Conservation (phyloP, 2,113 vertebrate species). For the Cricetomys ansorgei region DNA sequence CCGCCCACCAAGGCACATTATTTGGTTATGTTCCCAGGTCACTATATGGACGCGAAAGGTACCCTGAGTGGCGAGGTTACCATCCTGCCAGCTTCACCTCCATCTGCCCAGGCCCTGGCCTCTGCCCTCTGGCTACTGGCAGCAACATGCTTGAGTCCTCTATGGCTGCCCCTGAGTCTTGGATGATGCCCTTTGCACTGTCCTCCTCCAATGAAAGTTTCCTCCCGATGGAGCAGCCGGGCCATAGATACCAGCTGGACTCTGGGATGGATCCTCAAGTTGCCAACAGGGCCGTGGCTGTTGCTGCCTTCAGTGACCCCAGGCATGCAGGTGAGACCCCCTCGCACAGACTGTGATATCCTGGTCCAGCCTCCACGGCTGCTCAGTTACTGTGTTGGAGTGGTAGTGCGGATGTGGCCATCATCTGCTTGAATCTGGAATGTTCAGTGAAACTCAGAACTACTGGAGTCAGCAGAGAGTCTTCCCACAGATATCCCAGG, state of each 20-base stretch:
- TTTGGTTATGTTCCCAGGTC: constrained; percentile 18
- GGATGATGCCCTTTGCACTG: constrained; percentile 28
- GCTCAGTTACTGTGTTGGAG: neutral
- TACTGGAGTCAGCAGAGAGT: neutral
- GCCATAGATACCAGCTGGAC: neutral
- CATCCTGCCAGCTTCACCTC: neutral
- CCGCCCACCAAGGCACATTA: neutral
- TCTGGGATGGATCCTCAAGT: neutral
- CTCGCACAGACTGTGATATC: neutral
- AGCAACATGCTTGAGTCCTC: neutral
- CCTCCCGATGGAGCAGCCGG: neutral
- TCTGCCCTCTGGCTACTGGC: neutral
- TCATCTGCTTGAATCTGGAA: neutral
- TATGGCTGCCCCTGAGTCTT: neutral
- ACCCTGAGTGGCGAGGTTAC: neutral
- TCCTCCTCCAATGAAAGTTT: constrained; percentile 23
- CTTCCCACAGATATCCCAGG: neutral
- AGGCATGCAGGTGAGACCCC: constrained; percentile 20
- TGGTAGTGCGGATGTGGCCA: too few species aligned
- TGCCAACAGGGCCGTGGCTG: rapidly evolving
- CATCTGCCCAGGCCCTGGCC: neutral
- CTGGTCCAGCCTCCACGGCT: neutral
- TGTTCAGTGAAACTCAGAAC: neutral
- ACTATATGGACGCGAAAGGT: neutral
- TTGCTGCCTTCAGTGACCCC: neutral